Base-by-base conservation (phyloP, 2,888 invertebrate genomes). In the Empis livida region DNA sequence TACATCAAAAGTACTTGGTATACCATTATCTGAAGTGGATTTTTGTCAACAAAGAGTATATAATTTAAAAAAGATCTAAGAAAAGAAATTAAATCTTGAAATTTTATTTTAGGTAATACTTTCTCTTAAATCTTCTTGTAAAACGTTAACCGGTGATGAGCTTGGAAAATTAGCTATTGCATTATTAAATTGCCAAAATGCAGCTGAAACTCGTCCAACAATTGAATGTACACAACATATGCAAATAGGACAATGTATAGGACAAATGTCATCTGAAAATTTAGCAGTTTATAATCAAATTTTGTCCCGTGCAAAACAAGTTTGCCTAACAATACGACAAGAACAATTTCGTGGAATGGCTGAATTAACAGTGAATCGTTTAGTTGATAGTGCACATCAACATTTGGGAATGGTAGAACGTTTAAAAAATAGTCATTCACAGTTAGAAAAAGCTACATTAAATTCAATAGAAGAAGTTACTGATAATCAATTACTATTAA, bases 201-300 rank as follows among this genome's bases (percentile, higher is more conserved):
- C 71, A 39, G 71, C 73, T 9, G 82, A 82, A 62, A 76, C 78
- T 5, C 65, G 80, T 45, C 68, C 69, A 53, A 70, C 73, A 32
- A 81, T 70, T 60, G 73, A 75, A 1, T 82, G 82, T 56, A 74
- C 75, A 1, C 72, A 73, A 37, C 65, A 72, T 50, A 82, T 82
- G 81, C 30, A 27, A 13, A n/a, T 53, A 9, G 46, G 32, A 27
- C 51, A 52, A 10, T 82, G 82, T 60, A 82, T 81, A 3, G 71
- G 64, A 17, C 64, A 70, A 35, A 82, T 82, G 81, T 79, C 80
- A 60, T 63, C 76, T 4, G 77, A 78, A 55, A 76, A 76, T 42
- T 80, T 80, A 80, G 81, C 80, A 58, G 75, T 77, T n/a, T 82
- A 82, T 59, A 79, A 80, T 61, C 68, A 80, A 44, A 76, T 80